These are phyloP conservation scores for Amia ocellicauda DNA, from an alignment of 2,113 vertebrate genomes.

Conservation along the genomic window DNA sequence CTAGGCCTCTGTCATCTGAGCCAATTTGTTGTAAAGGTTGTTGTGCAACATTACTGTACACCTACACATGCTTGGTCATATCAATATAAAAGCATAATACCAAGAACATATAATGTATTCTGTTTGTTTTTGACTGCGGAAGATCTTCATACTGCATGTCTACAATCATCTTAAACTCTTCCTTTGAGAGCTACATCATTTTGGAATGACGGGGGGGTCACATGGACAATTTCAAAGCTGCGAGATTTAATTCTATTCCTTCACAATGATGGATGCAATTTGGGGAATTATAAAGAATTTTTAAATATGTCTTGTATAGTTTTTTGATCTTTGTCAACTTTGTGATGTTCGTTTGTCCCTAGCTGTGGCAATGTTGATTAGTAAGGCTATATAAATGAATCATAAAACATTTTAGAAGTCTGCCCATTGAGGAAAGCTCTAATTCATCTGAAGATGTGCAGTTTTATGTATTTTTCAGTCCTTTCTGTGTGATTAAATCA, in stretches of 20 bases:
- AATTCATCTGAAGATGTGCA: conserved; percentile 31
- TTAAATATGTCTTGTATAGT: conserved; percentile 37
- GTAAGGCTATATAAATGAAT: conserved; percentile 53
- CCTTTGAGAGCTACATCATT: conserved; percentile 23
- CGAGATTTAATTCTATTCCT: conserved; percentile 22
- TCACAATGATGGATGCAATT: conserved; percentile 25
- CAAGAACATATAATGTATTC: neutral
- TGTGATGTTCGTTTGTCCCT: conserved; percentile 50
- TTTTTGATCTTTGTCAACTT: conserved; percentile 45
- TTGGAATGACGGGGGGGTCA: conserved; percentile 11
- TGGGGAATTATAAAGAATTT: conserved; percentile 24
- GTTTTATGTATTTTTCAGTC: conserved; percentile 52
- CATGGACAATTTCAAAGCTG: conserved; percentile 22
- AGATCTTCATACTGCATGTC: conserved; percentile 11
- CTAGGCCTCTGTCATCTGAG: no score
- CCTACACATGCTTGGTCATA: no score
- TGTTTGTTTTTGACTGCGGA: conserved; percentile 13
- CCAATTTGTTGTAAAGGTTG: no score
- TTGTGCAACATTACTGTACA: no score
- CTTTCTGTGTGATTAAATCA: conserved; percentile 51
- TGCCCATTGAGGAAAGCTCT: conserved; percentile 36
- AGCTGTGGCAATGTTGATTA: conserved; percentile 46
- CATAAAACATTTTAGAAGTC: conserved; percentile 49
- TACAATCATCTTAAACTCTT: conserved; percentile 26
- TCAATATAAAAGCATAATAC: neutral